Base-by-base conservation (phyloP, 2,797 vertebrate genomes). In the Pipistrellus nathusii region DNA sequence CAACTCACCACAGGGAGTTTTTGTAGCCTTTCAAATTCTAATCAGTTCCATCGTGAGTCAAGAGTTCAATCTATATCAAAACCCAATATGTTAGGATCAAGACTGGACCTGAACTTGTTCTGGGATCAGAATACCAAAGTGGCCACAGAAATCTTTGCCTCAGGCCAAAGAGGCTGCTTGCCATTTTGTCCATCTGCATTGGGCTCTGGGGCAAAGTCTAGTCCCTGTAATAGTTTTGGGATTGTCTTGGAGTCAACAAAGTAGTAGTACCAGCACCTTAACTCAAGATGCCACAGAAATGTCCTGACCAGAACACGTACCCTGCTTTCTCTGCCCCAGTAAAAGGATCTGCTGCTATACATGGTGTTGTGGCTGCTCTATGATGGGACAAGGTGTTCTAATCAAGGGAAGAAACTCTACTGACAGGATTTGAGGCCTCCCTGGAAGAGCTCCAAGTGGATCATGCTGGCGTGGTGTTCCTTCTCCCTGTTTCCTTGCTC, bases 11-110 rank as follows among this genome's bases (percentile, higher is more conserved):
- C 3, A 77, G 6, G 27, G 14, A 91, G 5, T 53, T 94, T 86
- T 41, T 44, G 14, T 94, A 57, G 9, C 44, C 51, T 95, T 94
- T 15, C n/a, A 95, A 86, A 77, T 6, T 82, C 5, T 18, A 88
- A 53, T 93, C 27, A 71, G 5, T 77, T 88, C 17, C 38, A 30
- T 27, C 4, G 8, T 57, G 66, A 96, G 21, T 69, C 35, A 91
- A 85, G 38, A 68, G 64, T 77, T 91, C 48, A 87, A 30, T 17
- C 27, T 76, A 59, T 38, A 64, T 11, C 35, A 48, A 72, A 73
- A 10, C 14, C 92, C 25, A 20, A 2, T 35, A 20, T 57, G 13
- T 64, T 68, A 83, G 48, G 80, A 27, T 72, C 12, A 90, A 75
- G 25, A 8, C 48, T 92, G 25, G 80, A 76, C 20, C 25, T 57